Conservation (phyloP, 2,888 invertebrate genomes). For the Heliconius hortense region DNA sequence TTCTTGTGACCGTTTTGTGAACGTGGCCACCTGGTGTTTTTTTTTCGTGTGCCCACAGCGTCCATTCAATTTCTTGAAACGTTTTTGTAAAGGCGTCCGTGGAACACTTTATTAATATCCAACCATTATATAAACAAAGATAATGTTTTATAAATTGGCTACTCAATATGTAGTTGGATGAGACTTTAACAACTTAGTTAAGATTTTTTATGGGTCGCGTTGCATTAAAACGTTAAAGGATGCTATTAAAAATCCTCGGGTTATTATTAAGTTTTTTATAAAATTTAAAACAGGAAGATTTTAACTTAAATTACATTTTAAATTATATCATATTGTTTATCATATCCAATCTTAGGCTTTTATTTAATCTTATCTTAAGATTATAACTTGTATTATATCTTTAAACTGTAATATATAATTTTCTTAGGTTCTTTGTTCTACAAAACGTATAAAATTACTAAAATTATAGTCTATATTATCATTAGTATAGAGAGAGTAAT, state of each 20-base stretch:
- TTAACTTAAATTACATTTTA: not conserved
- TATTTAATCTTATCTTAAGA: slow-evolving; percentile 31
- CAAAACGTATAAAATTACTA: not conserved
- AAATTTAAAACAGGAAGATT: not conserved
- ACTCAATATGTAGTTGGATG: not conserved
- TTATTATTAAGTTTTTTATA: not conserved
- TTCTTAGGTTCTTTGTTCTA: not conserved
- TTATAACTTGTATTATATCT: slow-evolving; percentile 25
- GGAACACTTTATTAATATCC: slow-evolving; percentile 50
- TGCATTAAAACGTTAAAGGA: not conserved
- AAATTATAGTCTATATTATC: not conserved
- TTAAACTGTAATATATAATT: not conserved
- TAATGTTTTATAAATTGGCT: slow-evolving; percentile 20
- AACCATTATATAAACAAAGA: slow-evolving; percentile 40
- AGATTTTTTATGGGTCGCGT: not conserved
- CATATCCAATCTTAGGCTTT: slow-evolving; percentile 27
- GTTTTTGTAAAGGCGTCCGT: slow-evolving; percentile 61
- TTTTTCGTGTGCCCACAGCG: slow-evolving; percentile 64
- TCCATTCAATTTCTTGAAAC: slow-evolving; percentile 71
- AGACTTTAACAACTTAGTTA: not conserved
- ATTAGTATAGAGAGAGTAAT: not conserved
- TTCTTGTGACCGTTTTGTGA: slow-evolving; percentile 61
- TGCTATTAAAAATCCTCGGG: not conserved
- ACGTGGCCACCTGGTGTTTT: slow-evolving; percentile 76
- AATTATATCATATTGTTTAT: slow-evolving; percentile 30